Conservation (phyloP, 2,888 invertebrate genomes). For the Julus scandinavius region DNA sequence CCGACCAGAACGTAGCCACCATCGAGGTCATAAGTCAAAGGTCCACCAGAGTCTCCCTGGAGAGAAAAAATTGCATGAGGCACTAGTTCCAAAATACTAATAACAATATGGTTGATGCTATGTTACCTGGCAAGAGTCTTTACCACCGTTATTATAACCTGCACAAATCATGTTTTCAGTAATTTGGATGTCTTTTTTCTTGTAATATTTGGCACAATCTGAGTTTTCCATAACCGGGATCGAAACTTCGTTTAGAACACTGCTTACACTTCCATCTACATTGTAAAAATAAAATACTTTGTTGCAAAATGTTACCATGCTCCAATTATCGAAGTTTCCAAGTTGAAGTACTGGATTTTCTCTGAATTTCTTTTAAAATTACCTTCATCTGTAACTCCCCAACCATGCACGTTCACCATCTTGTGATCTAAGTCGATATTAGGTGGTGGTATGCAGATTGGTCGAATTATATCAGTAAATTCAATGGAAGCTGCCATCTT, state of each 20-base stretch:
- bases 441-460: slow-evolving; percentile 47
- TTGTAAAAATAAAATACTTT: not conserved
- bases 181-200: not conserved
- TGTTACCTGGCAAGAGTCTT: slow-evolving; percentile 50
- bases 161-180: slow-evolving; percentile 50
- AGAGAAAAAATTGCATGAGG: not conserved
- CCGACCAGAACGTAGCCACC: slow-evolving; percentile 41
- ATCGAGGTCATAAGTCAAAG: slow-evolving; percentile 10
- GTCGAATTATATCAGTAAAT: not conserved
- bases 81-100: not conserved
- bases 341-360: too few species aligned
- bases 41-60: slow-evolving; percentile 50
- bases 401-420: slow-evolving; percentile 5
- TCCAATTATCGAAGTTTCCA: too few species aligned
- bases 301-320: not conserved
- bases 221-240: not conserved
- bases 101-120: not conserved
- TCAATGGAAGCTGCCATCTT: not conserved
- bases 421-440: not conserved
- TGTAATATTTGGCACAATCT: slow-evolving; percentile 3
- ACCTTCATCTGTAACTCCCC: slow-evolving; percentile 48
- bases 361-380: not conserved
- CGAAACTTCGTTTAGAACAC: slow-evolving; percentile 14
- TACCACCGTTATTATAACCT: slow-evolving; percentile 5
- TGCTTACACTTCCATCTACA: not conserved